Percentiles rank a stretch among this genome's conserved stretches.
phyloP scores from a whole-genome alignment of 2,797 vertebrate species.

The Garrulus glandarius region DNA sequence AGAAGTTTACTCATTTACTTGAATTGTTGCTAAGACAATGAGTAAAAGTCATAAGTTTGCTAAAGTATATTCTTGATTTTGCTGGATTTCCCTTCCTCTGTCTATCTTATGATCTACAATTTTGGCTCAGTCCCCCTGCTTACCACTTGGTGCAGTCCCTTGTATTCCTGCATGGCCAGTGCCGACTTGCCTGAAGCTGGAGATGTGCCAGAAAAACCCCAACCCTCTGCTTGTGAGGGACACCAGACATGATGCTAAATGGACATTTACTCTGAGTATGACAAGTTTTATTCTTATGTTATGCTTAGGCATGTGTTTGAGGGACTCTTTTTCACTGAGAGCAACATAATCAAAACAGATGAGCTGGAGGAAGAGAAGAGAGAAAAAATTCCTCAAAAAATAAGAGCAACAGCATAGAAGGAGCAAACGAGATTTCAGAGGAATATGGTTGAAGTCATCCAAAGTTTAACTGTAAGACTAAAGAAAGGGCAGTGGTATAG shows the following conservation, averaged over 20 bases:
- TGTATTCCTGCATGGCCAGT: not conserved
- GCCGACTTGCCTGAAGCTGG: not conserved
- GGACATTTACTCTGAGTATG: not conserved
- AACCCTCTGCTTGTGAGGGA: not conserved
- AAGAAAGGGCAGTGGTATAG: not conserved
- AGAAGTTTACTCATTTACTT: not conserved
- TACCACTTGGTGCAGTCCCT: not conserved
- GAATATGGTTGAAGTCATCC: not conserved
- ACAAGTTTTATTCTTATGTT: not conserved
- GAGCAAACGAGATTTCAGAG: not conserved
- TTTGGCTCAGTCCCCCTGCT: not conserved
- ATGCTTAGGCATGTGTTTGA: not conserved
- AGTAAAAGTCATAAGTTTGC: not conserved
- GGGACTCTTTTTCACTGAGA: not conserved
- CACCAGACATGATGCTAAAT: fast-evolving
- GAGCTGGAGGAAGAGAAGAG: not conserved
- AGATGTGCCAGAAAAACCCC: not conserved
- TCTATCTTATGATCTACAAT: not conserved
- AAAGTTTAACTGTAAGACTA: not conserved
- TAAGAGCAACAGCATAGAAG: not conserved
- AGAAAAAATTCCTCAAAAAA: not conserved
- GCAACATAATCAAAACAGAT: not conserved
- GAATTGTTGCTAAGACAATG: not conserved
- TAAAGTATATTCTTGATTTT: not conserved
- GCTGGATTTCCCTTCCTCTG: not conserved